phyloP scores from a whole-genome alignment of 2,888 invertebrate genomes.

The Andrena hattorfiana region DNA sequence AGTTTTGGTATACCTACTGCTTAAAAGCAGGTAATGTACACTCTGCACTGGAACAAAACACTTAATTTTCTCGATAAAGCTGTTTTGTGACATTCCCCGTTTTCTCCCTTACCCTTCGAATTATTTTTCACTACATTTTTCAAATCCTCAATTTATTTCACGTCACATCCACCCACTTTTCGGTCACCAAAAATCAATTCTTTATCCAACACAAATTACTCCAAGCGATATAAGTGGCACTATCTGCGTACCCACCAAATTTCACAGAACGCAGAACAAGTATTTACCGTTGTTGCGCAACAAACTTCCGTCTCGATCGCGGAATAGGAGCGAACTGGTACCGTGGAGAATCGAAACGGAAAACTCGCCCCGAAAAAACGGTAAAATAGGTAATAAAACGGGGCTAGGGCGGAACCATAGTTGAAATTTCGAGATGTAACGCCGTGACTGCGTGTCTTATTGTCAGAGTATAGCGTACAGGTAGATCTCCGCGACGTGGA shows the following conservation, averaged over 20 bases:
- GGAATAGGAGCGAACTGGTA: conserved; percentile 51
- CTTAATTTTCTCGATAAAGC: too few species aligned
- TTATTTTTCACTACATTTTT: too few species aligned
- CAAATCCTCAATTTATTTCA: too few species aligned
- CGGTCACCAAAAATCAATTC: neutral
- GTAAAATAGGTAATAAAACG: conserved; percentile 71
- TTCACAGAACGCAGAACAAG: neutral
- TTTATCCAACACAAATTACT: neutral
- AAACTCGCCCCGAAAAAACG: conserved; percentile 55
- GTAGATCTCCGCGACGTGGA: conserved; percentile 50
- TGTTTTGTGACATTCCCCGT: too few species aligned
- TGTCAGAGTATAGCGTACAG: conserved; percentile 37
- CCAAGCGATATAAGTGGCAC: too few species aligned
- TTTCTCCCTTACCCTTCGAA: too few species aligned
- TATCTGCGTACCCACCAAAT: too few species aligned
- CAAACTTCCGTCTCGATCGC: conserved; percentile 30
- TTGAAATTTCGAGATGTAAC: conserved; percentile 38
- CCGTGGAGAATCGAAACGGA: conserved; percentile 54
- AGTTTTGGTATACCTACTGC: too few species aligned
- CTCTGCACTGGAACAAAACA: too few species aligned
- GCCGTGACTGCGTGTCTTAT: conserved; percentile 11
- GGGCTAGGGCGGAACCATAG: conserved; percentile 30
- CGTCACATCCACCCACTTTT: too few species aligned
- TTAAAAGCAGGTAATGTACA: too few species aligned
- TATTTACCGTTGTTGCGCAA: conserved; percentile 23